Base-by-base conservation (phyloP, 1,140 invertebrate genomes). In the Lordiphosa stackelbergi region DNA sequence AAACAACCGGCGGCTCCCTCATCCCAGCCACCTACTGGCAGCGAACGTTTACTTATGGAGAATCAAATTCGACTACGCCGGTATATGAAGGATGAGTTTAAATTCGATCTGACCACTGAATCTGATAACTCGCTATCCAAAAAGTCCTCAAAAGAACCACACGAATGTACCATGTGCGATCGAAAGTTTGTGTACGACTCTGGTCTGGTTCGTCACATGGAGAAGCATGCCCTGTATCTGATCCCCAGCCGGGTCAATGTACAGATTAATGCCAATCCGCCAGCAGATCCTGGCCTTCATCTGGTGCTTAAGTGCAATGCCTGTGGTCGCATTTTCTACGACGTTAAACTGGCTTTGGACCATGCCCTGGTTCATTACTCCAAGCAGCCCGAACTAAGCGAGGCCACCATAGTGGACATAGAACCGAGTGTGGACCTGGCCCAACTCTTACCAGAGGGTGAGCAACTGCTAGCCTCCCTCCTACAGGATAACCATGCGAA, bases 111-210 rank as follows among this genome's bases (percentile, higher is more conserved):
- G n/a, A 57, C 51, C 28, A 63, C 52, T 2, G 77, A 68, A 1
- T 8, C 40, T 2, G 51, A 72, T 4, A 64, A 35, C 7, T 56
- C 56, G 9, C 49, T 49, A 5, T 3, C 10, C 10, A 69, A 77
- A 5, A 83, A 85, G 41, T 1, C 53, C 0, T 5, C 4, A 5
- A 75, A 85, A 40, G 70, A 65, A 0, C 65, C 72, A 7, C 68
- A 86, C 47, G 86, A 87, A 47, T 88, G 86, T 28, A 73, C 40
- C 24, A 64, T 85, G n/a, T 88, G 86, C 37, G 86, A 87, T 8
- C 73, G 86, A 4, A 85, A 86, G 49, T 87, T 87, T 42, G 86
- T 88, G 0, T 86, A 88, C 49, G 66, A 75, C 22, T 86, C 86
- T 0, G 86, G 86, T 9, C 11, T 88, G 19, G 57, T 65, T 12